These are phyloP conservation scores for Seladonia tumulorum DNA, from an alignment of 2,888 invertebrate species.

Conservation along the genomic window DNA sequence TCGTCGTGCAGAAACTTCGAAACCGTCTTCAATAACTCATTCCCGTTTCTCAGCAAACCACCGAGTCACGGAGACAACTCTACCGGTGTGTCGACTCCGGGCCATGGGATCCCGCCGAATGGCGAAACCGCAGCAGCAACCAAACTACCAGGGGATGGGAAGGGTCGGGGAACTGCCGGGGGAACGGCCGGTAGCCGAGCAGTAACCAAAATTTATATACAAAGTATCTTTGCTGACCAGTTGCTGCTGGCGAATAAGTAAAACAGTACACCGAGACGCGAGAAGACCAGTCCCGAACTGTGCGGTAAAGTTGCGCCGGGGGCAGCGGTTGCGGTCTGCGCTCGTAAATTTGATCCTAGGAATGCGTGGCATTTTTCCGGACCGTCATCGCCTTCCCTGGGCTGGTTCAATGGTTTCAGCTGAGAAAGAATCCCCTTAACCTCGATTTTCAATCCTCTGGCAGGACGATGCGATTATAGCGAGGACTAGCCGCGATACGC, in stretches of 20 bases:
- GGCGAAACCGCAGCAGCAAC: constrained; percentile 64
- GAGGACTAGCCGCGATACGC: not conserved
- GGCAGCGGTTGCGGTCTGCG: constrained; percentile 73
- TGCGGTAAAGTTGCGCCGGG: constrained; percentile 40
- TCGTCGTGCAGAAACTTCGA: not conserved
- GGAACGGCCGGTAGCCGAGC: constrained; percentile 29
- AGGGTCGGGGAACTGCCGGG: constrained; percentile 42
- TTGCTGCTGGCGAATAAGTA: constrained; percentile 77
- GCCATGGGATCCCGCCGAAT: constrained; percentile 29
- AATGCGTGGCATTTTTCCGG: constrained; percentile 75
- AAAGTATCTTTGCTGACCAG: constrained; percentile 80
- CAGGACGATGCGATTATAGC: not conserved
- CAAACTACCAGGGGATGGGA: constrained; percentile 41
- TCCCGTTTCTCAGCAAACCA: constrained; percentile 71
- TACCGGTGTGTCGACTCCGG: constrained; percentile 42
- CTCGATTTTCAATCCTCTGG: not conserved
- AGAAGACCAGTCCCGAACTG: constrained; percentile 38
- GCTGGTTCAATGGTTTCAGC: constrained; percentile 25
- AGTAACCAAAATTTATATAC: constrained; percentile 82
- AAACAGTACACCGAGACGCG: constrained; percentile 76
- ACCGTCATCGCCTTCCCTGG: not conserved
- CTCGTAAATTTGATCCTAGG: constrained; percentile 77
- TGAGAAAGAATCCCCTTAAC: not conserved
- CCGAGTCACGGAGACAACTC: constrained; percentile 74
- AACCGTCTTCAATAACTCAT: constrained; percentile 71